phyloP scores from a whole-genome alignment of 2,888 invertebrate genomes.

The Dryocosmus kuriphilus region DNA sequence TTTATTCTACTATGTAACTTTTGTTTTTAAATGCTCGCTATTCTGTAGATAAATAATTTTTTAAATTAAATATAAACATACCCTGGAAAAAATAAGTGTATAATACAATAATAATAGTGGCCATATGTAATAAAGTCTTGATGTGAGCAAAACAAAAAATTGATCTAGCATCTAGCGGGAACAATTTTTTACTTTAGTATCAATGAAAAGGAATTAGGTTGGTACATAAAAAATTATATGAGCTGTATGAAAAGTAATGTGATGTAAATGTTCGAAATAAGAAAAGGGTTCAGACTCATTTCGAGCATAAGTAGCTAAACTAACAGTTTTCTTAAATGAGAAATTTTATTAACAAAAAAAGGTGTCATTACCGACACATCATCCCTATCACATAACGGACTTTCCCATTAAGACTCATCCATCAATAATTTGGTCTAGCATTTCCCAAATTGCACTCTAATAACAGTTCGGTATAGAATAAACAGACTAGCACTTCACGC shows the following conservation, averaged over 20 bases:
- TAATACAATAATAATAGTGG: neutral
- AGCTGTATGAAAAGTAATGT: neutral
- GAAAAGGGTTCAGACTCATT: slow-evolving; percentile 1
- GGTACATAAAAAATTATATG: neutral
- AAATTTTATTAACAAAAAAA: slow-evolving; percentile 16
- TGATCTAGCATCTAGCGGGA: neutral
- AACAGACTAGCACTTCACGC: slow-evolving; percentile 58
- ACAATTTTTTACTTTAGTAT: neutral
- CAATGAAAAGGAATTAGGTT: neutral
- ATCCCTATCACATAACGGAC: slow-evolving; percentile 27
- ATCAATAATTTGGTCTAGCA: slow-evolving; percentile 43
- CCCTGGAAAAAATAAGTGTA: slow-evolving; percentile 2
- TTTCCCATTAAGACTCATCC: slow-evolving; percentile 27
- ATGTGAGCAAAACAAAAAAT: neutral
- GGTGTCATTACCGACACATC: slow-evolving; percentile 25
- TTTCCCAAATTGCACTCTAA: slow-evolving; percentile 47
- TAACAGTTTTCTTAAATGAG: slow-evolving; percentile 9
- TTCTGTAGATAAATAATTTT: neutral
- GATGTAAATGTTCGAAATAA: neutral
- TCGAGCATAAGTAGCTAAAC: slow-evolving; percentile 16
- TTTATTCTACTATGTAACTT: neutral
- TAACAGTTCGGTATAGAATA: slow-evolving; percentile 51
- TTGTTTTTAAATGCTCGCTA: neutral
- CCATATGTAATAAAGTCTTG: neutral
- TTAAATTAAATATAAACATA: neutral